Evolutionary conservation across 1,140 invertebrate genomes (phyloP).

Genomic region (Drosophila busckii): DNA sequence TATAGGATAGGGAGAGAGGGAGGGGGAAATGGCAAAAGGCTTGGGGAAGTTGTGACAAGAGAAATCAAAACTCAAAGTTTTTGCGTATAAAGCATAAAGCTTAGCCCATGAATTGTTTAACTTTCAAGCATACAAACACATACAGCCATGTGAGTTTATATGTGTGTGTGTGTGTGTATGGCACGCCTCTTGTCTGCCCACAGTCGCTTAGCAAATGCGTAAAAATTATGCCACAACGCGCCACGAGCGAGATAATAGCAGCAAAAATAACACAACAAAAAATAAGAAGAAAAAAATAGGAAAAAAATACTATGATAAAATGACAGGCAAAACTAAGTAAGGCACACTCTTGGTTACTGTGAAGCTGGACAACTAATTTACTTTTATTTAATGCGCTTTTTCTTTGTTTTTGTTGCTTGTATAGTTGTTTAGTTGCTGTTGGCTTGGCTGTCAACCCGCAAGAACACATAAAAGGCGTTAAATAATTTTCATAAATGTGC

Average conservation of each 20-base stretch:
- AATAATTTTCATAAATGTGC: conserved; percentile 41
- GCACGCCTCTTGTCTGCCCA: conserved; percentile 17
- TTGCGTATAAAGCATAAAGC: conserved; percentile 47
- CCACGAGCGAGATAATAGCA: conserved; percentile 22
- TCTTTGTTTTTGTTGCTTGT: conserved; percentile 10
- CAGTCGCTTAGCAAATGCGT: conserved; percentile 38
- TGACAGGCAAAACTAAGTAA: conserved; percentile 7
- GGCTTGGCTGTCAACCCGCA: too few species aligned
- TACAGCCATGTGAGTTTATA: too few species aligned
- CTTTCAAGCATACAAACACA: conserved; percentile 11
- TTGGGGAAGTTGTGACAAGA: conserved; percentile 21
- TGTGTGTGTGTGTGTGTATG: conserved; percentile 24
- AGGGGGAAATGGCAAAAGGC: neutral
- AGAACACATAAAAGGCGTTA: conserved; percentile 41
- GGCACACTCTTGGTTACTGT: conserved; percentile 16
- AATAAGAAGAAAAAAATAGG: conserved; percentile 18
- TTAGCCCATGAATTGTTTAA: conserved; percentile 51
- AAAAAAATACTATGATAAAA: conserved; percentile 15
- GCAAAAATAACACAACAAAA: too few species aligned
- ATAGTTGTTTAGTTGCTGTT: too few species aligned
- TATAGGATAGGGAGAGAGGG: neutral
- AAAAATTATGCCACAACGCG: conserved; percentile 54
- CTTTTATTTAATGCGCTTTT: conserved; percentile 54
- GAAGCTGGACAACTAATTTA: conserved; percentile 50
- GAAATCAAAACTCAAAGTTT: conserved; percentile 59